Evolutionary conservation across 2,797 vertebrate species (phyloP), one percentile per base, ranked within the genome.

Genomic region (Phrynocephalus forsythii): DNA sequence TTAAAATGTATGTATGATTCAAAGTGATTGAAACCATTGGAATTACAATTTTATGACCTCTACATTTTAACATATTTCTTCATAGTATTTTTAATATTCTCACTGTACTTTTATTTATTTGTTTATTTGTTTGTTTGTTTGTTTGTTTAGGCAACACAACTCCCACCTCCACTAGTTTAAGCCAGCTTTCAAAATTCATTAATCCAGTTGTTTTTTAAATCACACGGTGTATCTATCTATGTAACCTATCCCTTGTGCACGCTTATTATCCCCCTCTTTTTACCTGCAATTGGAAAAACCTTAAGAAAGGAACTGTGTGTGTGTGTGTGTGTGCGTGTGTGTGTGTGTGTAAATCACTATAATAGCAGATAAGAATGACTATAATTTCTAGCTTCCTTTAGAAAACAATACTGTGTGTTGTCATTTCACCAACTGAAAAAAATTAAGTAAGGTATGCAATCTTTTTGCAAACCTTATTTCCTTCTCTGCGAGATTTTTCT

Each of bases 1-100:
- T 77, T 84, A 88, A 94, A 92, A 90, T 83, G 56, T 86, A 71
- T 63, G 91, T 67, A 75, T 87, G 69, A 30, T 72, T n/a, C 33
- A 67, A 60, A 90, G 86, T 48, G 87, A 87, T 44, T 30, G 15
- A 63, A 90, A 90, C 84, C 52, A 2, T 60, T 33, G 87, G 38
- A 69, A 33, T 24, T 80, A 68, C 9, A 28, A 60, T 67, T 33
- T 16, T 86, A 52, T 7, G 26, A n/a, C 78, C 1, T 82, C 86
- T 85, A 82, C 68, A 44, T 91, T 92, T 84, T 0, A 4, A 84
- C 5, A 22, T 48, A 87, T 90, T 88, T 86, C 71, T 78, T 22
- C 1, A 0, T 69, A 72, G 11, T n/a, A 68, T 77, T 79, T 20
- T 91, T 79, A 28, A 15, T 16, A 52, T 87, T 88, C 73, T 30